Conservation (phyloP, 2,113 vertebrate genomes). For the Phalacrocorax aristotelis region DNA sequence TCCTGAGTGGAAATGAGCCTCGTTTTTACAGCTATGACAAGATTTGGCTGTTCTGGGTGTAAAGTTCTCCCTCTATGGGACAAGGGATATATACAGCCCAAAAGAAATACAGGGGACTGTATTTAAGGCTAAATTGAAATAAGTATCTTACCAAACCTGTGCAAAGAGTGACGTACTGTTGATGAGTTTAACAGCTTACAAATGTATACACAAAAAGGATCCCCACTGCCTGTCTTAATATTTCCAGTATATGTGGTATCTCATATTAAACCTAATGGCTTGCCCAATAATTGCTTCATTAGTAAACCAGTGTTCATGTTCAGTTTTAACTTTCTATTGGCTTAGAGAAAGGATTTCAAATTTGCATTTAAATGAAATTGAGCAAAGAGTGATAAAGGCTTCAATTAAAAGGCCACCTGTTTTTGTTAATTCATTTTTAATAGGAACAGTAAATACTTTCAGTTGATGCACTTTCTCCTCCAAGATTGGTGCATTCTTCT, state of each 20-base stretch:
- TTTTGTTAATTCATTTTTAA: conserved; percentile 78
- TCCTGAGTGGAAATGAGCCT: neutral
- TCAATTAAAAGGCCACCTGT: conserved; percentile 76
- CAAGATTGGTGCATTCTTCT: conserved; percentile 41
- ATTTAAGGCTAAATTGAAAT: neutral
- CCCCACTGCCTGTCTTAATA: neutral
- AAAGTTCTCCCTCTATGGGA: neutral
- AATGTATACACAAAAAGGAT: neutral
- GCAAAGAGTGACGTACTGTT: neutral
- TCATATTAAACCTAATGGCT: conserved; percentile 24
- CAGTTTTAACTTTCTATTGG: conserved; percentile 70
- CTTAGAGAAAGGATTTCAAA: conserved; percentile 71
- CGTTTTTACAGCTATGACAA: neutral
- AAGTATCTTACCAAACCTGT: neutral
- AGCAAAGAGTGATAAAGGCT: conserved; percentile 73
- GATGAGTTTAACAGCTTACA: neutral
- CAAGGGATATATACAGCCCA: neutral
- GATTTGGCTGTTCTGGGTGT: neutral
- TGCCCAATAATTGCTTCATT: conserved; percentile 42
- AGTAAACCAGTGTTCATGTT: conserved; percentile 41
- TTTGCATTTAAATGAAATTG: conserved; percentile 79
- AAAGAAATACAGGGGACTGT: neutral
- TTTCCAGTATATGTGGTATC: neutral
- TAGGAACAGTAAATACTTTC: conserved; percentile 78
- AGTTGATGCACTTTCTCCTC: conserved; percentile 49